Conservation (phyloP, 2,797 vertebrate species). For the Muraenolepis orangiensis region DNA sequence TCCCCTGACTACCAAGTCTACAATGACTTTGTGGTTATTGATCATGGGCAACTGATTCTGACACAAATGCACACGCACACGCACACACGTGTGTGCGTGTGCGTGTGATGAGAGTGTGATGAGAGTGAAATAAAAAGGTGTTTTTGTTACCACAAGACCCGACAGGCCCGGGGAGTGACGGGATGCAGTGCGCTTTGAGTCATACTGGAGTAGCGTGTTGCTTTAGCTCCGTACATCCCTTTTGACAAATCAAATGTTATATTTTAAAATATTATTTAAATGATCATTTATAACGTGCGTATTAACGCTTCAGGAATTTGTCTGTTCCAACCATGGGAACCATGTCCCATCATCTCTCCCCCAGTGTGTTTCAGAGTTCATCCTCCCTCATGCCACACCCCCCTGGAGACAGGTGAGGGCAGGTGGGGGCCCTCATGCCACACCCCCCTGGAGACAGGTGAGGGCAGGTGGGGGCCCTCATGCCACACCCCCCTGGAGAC, state of each 20-base stretch:
- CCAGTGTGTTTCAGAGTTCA: neutral
- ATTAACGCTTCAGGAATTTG: neutral
- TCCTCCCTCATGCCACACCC: neutral
- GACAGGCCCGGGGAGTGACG: neutral
- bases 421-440: neutral
- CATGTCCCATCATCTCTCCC: neutral
- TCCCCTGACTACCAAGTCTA: neutral
- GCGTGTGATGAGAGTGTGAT: neutral
- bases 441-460: neutral
- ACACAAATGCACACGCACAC: neutral
- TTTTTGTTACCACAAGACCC: neutral
- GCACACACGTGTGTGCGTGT: too few species aligned
- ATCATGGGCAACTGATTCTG: neutral
- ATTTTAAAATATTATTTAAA: too few species aligned
- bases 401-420: neutral
- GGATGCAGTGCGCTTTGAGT: neutral
- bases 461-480: too few species aligned
- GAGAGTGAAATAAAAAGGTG: neutral
- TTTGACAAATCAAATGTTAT: neutral
- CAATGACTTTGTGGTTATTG: neutral
- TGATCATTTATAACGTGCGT: neutral
- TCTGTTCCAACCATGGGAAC: neutral
- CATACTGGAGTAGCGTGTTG: neutral
- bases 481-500: neutral
- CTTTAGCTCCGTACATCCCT: neutral